These are phyloP conservation scores for Panulirus ornatus DNA, from an alignment of 1,140 invertebrate genomes.

Conservation along the genomic window DNA sequence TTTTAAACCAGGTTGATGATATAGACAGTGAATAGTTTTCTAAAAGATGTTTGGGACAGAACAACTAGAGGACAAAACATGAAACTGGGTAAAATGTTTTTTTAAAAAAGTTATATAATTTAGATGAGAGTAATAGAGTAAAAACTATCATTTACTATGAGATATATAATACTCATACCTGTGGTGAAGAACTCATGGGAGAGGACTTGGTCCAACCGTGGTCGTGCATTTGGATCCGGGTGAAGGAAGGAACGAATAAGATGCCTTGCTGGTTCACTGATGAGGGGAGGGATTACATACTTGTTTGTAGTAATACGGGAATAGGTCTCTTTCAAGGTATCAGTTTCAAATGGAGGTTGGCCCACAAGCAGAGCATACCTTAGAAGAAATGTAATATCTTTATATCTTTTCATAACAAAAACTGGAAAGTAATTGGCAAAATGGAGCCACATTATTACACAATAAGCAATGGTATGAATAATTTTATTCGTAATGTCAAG, in stretches of 20 bases:
- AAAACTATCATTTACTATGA: no score
- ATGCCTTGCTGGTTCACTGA: slow-evolving; percentile 85
- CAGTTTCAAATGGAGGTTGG: slow-evolving; percentile 97
- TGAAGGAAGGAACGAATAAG: slow-evolving; percentile 93
- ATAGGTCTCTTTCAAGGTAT: slow-evolving; percentile 91
- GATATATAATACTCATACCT: slow-evolving; percentile 78
- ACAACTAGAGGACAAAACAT: no score
- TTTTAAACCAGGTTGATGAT: no score
- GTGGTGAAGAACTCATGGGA: slow-evolving; percentile 86
- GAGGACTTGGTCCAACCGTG: slow-evolving; percentile 87
- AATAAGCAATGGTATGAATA: no score
- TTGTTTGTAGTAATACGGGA: slow-evolving; percentile 94
- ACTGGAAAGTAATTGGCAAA: neutral
- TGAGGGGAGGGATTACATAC: slow-evolving; percentile 88
- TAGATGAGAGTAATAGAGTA: no score
- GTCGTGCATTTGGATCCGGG: slow-evolving; percentile 88
- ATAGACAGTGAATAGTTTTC: no score
- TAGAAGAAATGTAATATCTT: slow-evolving; percentile 1
- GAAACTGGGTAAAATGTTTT: no score
- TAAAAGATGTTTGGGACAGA: no score
- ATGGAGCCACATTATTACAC: no score
- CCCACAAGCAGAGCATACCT: slow-evolving; percentile 95
- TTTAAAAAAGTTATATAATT: no score
- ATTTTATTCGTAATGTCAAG: no score
- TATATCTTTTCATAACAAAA: neutral